Conservation (phyloP, 1,140 invertebrate genomes). For the Saxidomus purpurata region DNA sequence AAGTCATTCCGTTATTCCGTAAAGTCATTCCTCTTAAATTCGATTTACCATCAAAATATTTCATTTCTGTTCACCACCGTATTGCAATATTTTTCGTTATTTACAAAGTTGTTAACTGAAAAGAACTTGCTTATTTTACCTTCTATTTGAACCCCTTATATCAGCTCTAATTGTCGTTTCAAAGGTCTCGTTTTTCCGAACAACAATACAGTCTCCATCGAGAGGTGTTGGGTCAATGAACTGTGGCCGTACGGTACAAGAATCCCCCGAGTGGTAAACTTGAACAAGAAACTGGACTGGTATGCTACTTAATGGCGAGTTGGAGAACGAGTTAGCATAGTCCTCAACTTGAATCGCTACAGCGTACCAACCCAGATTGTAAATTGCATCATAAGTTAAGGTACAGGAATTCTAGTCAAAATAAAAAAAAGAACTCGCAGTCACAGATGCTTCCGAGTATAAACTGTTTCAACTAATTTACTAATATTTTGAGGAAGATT, state of each 20-base stretch:
- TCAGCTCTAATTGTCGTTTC: background rate
- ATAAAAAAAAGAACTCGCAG: background rate
- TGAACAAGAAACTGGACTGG: constrained; percentile 58
- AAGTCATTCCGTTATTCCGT: too few relatives aligned
- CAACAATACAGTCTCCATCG: background rate
- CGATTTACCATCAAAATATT: too few relatives aligned
- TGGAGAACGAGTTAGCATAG: background rate
- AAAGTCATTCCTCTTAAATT: too few relatives aligned
- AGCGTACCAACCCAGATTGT: constrained; percentile 47
- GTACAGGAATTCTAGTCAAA: constrained; percentile 35
- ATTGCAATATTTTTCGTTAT: too few relatives aligned
- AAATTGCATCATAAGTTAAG: constrained; percentile 28
- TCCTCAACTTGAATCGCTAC: constrained; percentile 67
- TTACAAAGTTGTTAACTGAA: too few relatives aligned
- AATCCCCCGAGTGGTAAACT: constrained; percentile 5
- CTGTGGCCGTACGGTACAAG: constrained; percentile 2
- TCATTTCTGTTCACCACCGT: too few relatives aligned
- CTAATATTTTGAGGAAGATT: too few relatives aligned
- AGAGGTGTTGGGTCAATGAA: background rate
- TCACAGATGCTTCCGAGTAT: background rate
- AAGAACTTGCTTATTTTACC: too few relatives aligned
- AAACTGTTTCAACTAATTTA: too few relatives aligned
- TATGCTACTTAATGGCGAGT: constrained; percentile 50
- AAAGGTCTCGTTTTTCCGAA: background rate
- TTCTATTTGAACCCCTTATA: background rate